phyloP scores from a whole-genome alignment of 64 coral and sea anemone species.

The Actinia equina region DNA sequence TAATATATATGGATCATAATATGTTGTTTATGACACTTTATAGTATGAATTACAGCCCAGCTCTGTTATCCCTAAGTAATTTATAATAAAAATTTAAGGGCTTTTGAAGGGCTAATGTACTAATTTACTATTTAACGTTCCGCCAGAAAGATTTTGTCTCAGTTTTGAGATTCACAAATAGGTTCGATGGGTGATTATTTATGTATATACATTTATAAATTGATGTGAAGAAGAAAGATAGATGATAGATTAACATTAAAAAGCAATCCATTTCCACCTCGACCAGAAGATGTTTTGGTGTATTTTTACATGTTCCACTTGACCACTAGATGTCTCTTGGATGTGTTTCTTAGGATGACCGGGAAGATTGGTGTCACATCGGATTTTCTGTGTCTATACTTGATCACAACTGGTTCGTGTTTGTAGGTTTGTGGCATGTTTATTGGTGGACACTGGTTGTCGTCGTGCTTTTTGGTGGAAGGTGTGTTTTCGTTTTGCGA shows the following conservation, averaged over 20 bases:
- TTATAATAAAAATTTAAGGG: too few relatives aligned
- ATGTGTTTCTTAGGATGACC: neutral
- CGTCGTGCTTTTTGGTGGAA: neutral
- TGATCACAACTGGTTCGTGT: neutral
- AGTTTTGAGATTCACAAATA: neutral
- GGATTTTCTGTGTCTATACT: conserved; percentile 19
- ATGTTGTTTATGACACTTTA: too few relatives aligned
- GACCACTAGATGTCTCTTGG: neutral
- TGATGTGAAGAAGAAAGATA: neutral
- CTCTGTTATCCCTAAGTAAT: too few relatives aligned
- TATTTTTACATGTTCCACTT: neutral
- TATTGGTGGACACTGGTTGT: conserved; percentile 1
- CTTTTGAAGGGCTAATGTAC: too few relatives aligned
- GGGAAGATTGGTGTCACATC: conserved; percentile 17
- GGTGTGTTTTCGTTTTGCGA: neutral
- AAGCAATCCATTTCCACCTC: neutral
- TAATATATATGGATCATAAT: too few relatives aligned
- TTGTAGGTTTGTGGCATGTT: neutral
- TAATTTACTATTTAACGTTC: neutral
- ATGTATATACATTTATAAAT: neutral
- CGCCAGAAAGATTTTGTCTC: neutral
- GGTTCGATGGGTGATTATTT: neutral
- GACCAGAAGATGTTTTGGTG: neutral
- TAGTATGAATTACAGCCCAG: too few relatives aligned
- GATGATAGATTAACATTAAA: neutral